Conservation (phyloP, 2,797 vertebrate genomes). For the Pteronotus mesoamericanus region DNA sequence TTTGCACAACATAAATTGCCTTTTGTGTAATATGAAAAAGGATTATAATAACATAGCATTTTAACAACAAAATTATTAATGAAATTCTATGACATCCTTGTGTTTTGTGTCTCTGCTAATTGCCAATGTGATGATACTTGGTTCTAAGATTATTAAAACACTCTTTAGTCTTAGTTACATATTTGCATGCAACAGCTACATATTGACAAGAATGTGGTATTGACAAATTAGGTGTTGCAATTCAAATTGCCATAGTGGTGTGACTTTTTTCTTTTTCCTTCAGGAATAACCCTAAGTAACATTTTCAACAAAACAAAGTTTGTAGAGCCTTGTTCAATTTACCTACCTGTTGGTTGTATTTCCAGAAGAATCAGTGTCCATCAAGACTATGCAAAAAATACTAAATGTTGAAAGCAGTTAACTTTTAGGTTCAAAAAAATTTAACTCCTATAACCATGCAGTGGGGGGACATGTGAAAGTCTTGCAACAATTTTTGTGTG, state of each 20-base stretch:
- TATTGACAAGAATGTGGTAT: not conserved
- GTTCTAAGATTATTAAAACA: not conserved
- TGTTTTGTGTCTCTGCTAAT: conserved; percentile 2
- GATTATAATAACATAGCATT: not conserved
- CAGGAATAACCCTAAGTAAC: not conserved
- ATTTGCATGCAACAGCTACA: not conserved
- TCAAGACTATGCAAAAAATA: not conserved
- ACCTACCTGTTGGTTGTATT: not conserved
- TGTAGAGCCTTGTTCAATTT: not conserved
- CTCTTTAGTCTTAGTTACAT: not conserved
- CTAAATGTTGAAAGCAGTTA: not conserved
- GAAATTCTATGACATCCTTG: not conserved
- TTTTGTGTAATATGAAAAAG: not conserved
- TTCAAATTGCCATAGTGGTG: not conserved
- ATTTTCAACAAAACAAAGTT: not conserved
- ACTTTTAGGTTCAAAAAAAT: not conserved
- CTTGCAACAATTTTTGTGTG: not conserved
- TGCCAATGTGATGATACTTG: not conserved
- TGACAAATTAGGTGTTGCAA: not conserved
- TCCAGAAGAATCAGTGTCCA: not conserved
- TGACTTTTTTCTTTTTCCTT: not conserved
- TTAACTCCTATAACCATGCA: not conserved
- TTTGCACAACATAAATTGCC: not conserved
- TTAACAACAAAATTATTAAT: not conserved
- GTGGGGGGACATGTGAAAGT: not conserved